Evolutionary conservation across 2,113 vertebrate genomes (phyloP).

Genomic region (Picathartes gymnocephalus): DNA sequence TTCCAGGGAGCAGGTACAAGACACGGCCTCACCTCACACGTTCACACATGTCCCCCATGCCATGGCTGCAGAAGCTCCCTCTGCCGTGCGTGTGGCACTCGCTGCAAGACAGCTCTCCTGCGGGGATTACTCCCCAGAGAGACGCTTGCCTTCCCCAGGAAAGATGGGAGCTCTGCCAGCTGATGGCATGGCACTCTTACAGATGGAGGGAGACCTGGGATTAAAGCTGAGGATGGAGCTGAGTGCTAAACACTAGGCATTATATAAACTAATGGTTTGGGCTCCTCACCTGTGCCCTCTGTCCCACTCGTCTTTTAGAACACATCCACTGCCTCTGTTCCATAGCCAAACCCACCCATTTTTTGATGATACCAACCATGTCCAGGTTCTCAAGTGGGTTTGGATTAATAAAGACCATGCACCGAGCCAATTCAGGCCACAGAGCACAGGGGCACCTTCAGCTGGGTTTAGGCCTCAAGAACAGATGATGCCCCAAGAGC

Average conservation of each 20-base stretch:
- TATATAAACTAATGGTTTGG: neutral
- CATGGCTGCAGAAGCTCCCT: neutral
- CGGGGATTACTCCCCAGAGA: neutral
- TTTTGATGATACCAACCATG: neutral
- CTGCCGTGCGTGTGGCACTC: rapidly evolving
- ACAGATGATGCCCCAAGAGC: neutral
- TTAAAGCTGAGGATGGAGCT: neutral
- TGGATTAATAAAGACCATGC: neutral
- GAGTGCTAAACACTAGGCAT: neutral
- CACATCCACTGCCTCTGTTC: neutral
- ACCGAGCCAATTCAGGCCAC: neutral
- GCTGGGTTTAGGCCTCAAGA: neutral
- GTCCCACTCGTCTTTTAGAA: neutral
- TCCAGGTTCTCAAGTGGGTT: neutral
- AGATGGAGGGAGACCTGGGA: neutral
- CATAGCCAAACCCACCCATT: neutral
- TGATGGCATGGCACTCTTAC: neutral
- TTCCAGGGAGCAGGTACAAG: rapidly evolving
- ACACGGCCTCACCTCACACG: neutral
- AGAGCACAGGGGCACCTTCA: neutral
- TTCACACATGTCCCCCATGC: neutral
- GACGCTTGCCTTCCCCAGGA: neutral
- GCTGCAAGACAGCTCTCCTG: neutral
- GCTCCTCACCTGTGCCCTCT: neutral
- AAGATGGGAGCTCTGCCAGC: neutral